Evolutionary conservation across 2,888 invertebrate genomes (phyloP).

Genomic region (Metacarcinus magister): DNA sequence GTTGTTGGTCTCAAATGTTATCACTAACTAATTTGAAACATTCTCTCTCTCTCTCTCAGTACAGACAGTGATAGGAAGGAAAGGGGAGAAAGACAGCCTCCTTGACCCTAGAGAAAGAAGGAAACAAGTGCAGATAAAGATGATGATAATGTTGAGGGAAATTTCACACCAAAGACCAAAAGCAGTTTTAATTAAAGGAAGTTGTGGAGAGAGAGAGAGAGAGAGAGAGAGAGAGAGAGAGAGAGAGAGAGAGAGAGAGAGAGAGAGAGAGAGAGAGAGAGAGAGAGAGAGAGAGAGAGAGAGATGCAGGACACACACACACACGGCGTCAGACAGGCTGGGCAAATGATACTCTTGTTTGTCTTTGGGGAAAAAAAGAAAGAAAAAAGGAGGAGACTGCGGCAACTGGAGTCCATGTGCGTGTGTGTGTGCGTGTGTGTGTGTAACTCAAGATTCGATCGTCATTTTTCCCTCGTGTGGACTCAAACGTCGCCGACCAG

Average conservation of each 20-base stretch:
- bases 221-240: not conserved
- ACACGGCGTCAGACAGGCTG: not conserved
- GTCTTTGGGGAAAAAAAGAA: not conserved
- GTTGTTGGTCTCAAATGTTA: no score
- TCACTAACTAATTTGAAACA: no score
- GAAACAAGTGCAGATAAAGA: no score
- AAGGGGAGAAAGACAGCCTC: no score
- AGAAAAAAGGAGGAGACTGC: not conserved
- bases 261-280: not conserved
- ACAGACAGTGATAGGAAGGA: no score
- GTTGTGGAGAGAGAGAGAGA: not conserved
- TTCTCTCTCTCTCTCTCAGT: no score
- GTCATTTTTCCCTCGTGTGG: not conserved
- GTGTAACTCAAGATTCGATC: slow-evolving; percentile 21
- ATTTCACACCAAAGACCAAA: no score
- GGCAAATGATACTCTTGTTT: not conserved
- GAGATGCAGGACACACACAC: not conserved
- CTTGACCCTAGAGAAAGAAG: no score
- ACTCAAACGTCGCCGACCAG: not conserved
- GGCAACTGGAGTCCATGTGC: not conserved
- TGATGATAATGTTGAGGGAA: no score
- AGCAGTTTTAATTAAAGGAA: no score
- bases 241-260: not conserved
- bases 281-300: not conserved
- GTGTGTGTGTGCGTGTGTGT: no score